phyloP scores from a whole-genome alignment of 2,797 vertebrate species.

The Lepus oiostolus region DNA sequence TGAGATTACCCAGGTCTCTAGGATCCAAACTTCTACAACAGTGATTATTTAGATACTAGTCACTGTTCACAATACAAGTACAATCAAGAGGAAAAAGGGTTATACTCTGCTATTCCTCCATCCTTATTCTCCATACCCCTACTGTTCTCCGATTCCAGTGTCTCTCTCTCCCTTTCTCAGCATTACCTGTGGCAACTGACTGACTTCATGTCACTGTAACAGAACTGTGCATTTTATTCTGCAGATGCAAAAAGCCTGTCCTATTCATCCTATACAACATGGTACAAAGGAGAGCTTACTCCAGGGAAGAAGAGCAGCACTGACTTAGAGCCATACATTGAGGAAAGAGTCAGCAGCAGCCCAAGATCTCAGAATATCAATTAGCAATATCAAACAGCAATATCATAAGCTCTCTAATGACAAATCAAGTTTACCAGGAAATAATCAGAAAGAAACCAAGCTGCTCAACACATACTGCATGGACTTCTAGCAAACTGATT shows the following conservation, averaged over 20 bases:
- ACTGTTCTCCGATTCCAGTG: not conserved
- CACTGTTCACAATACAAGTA: not conserved
- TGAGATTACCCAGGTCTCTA: not conserved
- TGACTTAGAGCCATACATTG: not conserved
- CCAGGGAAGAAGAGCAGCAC: not conserved
- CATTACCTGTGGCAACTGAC: not conserved
- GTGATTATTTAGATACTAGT: not conserved
- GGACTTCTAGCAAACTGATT: conserved; percentile 30
- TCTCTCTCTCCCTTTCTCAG: not conserved
- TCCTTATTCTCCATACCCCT: not conserved
- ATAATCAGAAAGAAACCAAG: conserved; percentile 24
- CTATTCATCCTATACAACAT: not conserved
- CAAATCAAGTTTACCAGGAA: conserved; percentile 11
- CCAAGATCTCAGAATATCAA: not conserved
- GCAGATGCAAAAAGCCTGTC: not conserved
- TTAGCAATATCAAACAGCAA: conserved; percentile 6
- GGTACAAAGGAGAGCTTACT: conserved; percentile 52
- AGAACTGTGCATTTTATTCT: not conserved
- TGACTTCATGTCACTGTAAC: not conserved
- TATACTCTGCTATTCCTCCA: not conserved
- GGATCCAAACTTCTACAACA: conserved; percentile 22
- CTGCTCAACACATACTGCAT: not conserved
- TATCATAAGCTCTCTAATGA: not conserved
- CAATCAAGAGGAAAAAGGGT: not conserved
- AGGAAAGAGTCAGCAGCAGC: not conserved